A percentile compares a stretch with the other conserved stretches of the same genome.
Conservation (phyloP, 1,140 invertebrate species). For the Acromyrmex charruanus region DNA sequence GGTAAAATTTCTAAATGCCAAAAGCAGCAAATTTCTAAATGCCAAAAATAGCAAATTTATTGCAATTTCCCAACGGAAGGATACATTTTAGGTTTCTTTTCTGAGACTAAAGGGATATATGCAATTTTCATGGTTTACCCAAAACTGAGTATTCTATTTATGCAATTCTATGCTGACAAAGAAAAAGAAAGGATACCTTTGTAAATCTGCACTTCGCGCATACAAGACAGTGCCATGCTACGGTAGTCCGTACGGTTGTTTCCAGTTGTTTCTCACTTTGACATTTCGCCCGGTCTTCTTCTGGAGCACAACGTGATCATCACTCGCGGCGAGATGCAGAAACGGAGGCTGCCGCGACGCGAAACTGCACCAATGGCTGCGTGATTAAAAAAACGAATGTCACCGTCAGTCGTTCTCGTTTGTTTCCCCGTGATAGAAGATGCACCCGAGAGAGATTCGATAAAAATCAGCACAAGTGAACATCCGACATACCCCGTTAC, state of each 20-base stretch:
- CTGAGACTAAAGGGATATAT: background rate
- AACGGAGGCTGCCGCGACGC: background rate
- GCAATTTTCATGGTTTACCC: background rate
- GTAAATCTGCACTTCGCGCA: conserved; percentile 82
- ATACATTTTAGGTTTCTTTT: background rate
- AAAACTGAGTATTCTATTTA: background rate
- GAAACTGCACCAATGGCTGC: conserved; percentile 35
- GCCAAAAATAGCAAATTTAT: background rate
- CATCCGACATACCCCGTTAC: background rate
- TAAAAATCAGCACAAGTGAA: background rate
- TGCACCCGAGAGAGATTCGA: background rate
- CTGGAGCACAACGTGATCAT: conserved; percentile 56
- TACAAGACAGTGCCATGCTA: conserved; percentile 84
- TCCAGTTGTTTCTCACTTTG: conserved; percentile 74
- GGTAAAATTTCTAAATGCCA: background rate
- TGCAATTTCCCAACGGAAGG: background rate
- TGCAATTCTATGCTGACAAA: background rate
- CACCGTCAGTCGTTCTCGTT: background rate
- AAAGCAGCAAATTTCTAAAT: too few relatives aligned
- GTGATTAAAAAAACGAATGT: conserved; percentile 28
- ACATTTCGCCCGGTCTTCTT: conserved; percentile 80
- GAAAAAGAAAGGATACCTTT: conserved; percentile 77
- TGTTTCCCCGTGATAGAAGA: background rate
- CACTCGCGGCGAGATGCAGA: conserved; percentile 47
- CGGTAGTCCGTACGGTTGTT: conserved; percentile 69